Base-by-base conservation (phyloP, 2,113 vertebrate species). In the Camarhynchus parvulus region DNA sequence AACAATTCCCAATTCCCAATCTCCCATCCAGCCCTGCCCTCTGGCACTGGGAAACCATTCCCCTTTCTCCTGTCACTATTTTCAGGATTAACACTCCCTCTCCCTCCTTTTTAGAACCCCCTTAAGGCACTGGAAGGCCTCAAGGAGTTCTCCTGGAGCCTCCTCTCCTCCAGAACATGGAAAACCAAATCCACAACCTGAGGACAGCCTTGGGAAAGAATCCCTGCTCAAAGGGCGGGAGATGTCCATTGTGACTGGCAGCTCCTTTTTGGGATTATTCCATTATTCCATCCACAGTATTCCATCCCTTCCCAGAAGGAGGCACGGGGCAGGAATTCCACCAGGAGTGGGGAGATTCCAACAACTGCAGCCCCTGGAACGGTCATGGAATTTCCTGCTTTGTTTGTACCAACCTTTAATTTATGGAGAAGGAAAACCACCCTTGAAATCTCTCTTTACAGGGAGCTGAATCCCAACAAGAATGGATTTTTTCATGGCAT, bases 291-390 rank as follows among this genome's bases (percentile, higher is more conserved):
- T 27, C 33, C 61, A 59, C 22, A 16, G 25, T 35, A 39, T 35
- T 33, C 53, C 7, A 2, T 27, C 30, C 39, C 19, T 41, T 83
- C 42, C 31, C 47, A 64, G 81, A 83, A 33, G 20, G 39, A 55
- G 24, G 18, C 27, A 6, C 0, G 3, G 30, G 67, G 41, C 22
- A 13, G 52, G 28, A 7, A 2, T 19, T 68, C 59, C 0, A 1
- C 23, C 35, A 25, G 30, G 25, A 68, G 5, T 1, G 3, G 22
- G 28, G 56, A 76, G 13, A 69, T n/a, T 58, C 5, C 4, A 37
- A 28, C 31, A 66, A 2, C 25, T 46, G 55, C 72, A 64, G 53
- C 35, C 44, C 25, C 49, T 64, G 82, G 64, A 64, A 50, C 2
- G 31, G 23, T 19, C 53, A 33, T n/a, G 37, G 70, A 8, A 44